Conservation (phyloP, 2,797 vertebrate genomes). For the Triplophysa yarkandensis region DNA sequence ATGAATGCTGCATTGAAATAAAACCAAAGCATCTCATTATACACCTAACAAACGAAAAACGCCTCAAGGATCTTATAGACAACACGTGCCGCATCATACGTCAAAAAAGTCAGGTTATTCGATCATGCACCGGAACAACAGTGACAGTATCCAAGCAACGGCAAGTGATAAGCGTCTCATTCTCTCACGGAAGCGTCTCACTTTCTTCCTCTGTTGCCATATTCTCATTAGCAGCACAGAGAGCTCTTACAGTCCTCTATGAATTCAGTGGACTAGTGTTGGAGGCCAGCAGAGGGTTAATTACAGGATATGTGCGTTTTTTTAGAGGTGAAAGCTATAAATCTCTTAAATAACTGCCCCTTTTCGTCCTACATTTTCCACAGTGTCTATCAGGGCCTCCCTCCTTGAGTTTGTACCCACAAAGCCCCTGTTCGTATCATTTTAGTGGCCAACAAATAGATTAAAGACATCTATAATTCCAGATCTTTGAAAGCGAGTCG, state of each 20-base stretch:
- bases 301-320: slow-evolving; percentile 82
- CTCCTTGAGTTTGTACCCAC: background rate
- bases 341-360: slow-evolving; percentile 72
- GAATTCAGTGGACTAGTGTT: slow-evolving; percentile 53
- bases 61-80: background rate
- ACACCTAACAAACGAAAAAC: background rate
- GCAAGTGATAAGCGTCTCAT: background rate
- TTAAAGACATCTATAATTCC: slow-evolving; percentile 24
- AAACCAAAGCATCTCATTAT: background rate
- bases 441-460: background rate
- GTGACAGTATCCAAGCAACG: slow-evolving; percentile 22
- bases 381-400: slow-evolving; percentile 32
- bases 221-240: slow-evolving; percentile 30
- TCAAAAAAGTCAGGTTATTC: slow-evolving; percentile 7
- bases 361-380: slow-evolving; percentile 50
- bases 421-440: background rate
- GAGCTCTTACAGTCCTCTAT: background rate
- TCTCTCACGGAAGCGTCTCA: background rate
- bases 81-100: background rate
- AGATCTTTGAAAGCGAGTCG: background rate
- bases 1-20: no score
- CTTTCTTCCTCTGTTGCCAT: background rate
- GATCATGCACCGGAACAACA: background rate
- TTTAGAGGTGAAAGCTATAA: slow-evolving; percentile 75
- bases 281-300: slow-evolving; percentile 73